Percentiles rank a stretch among this genome's conserved stretches.
These are phyloP conservation scores for Nyctibius grandis DNA, from an alignment of 2,797 vertebrate genomes.

Conservation along the genomic window DNA sequence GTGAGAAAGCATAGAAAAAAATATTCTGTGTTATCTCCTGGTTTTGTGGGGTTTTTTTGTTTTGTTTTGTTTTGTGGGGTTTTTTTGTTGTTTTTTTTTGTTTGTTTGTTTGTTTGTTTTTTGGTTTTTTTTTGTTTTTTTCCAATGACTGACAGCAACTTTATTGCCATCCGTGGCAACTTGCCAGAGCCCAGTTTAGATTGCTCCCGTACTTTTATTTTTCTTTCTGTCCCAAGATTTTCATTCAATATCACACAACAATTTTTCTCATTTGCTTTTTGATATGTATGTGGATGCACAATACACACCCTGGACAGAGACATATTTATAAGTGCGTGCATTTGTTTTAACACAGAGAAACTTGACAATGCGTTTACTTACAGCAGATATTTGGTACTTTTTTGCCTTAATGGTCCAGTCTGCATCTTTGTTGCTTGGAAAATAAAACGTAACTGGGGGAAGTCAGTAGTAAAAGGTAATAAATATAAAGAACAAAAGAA, in stretches of 20 bases:
- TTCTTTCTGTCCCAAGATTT: not conserved
- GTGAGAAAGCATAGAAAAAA: not conserved
- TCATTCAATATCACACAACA: not conserved
- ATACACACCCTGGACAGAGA: not conserved
- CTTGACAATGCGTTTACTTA: not conserved
- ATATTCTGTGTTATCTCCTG: not conserved
- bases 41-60: accelerated
- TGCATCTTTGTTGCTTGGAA: not conserved
- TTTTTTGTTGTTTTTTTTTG: too few species aligned
- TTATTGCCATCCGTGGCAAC: not conserved
- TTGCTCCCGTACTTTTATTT: not conserved
- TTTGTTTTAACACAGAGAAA: not conserved
- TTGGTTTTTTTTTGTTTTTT: too few species aligned
- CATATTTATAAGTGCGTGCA: accelerated
- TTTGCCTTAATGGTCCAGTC: not conserved
- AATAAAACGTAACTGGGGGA: not conserved
- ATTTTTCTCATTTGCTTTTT: not conserved
- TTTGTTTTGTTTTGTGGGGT: too few species aligned
- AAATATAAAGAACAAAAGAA: not conserved
- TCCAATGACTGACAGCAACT: not conserved
- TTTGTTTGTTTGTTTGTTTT: too few species aligned
- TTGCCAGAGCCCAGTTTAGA: not conserved
- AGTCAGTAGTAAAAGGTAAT: not conserved
- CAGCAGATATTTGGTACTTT: not conserved
- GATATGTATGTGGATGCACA: not conserved